Conservation (phyloP, 2,113 vertebrate genomes). For the Ophthalmolycus amberensis region DNA sequence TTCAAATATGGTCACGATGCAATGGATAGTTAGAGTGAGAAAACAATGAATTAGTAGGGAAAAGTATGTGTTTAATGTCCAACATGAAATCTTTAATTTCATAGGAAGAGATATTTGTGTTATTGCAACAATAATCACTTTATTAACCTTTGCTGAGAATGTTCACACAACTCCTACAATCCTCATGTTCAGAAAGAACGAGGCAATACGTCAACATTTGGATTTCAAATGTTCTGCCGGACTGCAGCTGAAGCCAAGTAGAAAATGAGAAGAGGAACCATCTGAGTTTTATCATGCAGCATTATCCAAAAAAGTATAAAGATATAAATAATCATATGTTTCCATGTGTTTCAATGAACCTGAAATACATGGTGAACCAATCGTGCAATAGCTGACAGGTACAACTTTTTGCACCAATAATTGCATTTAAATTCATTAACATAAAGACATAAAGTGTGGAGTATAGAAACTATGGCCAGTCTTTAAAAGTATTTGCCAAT, state of each 20-base stretch:
- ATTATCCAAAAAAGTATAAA: background rate
- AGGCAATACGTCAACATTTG: conserved; percentile 19
- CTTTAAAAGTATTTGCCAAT: conserved; percentile 10
- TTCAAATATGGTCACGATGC: background rate
- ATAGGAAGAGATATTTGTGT: background rate
- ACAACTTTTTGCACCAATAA: background rate
- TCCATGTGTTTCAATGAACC: conserved; percentile 10
- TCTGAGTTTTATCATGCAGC: conserved; percentile 36
- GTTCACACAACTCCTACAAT: conserved; percentile 30
- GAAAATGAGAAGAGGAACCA: conserved; percentile 30
- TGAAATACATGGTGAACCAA: conserved; percentile 4
- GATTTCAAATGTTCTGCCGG: conserved; percentile 30
- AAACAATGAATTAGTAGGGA: background rate
- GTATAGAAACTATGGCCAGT: background rate
- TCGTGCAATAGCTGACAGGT: background rate
- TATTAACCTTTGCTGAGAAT: conserved; percentile 10
- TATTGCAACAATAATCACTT: conserved; percentile 1
- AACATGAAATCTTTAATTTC: background rate
- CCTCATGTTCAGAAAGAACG: conserved; percentile 4
- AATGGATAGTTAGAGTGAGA: background rate
- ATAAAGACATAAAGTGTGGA: background rate
- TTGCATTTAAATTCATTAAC: background rate
- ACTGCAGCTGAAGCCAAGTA: conserved; percentile 22
- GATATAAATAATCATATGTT: background rate
- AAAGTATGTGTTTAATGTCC: background rate